Evolutionary conservation across 2,888 invertebrate species (phyloP), one percentile per base, ranked within the genome.

Genomic region (Hedya salicella): DNA sequence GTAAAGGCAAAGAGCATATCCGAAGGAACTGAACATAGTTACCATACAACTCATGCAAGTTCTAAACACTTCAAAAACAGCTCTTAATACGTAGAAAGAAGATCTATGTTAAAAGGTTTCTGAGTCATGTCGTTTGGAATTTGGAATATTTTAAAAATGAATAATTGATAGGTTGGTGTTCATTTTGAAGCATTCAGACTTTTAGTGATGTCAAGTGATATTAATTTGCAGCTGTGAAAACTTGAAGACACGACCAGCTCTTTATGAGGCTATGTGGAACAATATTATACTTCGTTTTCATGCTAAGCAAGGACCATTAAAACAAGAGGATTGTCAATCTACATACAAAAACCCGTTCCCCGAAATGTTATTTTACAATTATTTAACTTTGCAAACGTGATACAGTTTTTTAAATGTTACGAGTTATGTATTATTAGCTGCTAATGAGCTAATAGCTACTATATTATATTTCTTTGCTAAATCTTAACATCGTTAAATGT

Each of bases 21-120:
- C 70, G 74, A 76, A 73, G 68, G 68, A 68, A 78, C 86, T 86
- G 77, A 82, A 77, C 81, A 84, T 85, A 78, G 79, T 77, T 82
- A 82, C 81, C 73, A 64, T 30, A 30, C 3, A 44, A 14, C 25
- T 25, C 25, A 25, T 25, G 13, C 3, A 25, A 3, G 4, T 48
- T n/a, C 44, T n/a, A n/a, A n/a, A 66, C 64, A 68, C 68, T 61
- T 9, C 5, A 4, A 30, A 44, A 44, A 30, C 8, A 13, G 4
- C 16, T 25, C 40, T 42, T 56, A 44, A 5, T 1, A 2, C 14
- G 8, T 54, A 11, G 14, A 8, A 14, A 44, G 16, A 57, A 46
- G 32, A 32, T 32, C 0, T 32, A 30, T 4, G 1, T 19, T 14
- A 53, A 39, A 57, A 57, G 57, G 60, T 54, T 46, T 42, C 61